phyloP scores from a whole-genome alignment of 2,113 vertebrate genomes.

The Hystrix cristata region DNA sequence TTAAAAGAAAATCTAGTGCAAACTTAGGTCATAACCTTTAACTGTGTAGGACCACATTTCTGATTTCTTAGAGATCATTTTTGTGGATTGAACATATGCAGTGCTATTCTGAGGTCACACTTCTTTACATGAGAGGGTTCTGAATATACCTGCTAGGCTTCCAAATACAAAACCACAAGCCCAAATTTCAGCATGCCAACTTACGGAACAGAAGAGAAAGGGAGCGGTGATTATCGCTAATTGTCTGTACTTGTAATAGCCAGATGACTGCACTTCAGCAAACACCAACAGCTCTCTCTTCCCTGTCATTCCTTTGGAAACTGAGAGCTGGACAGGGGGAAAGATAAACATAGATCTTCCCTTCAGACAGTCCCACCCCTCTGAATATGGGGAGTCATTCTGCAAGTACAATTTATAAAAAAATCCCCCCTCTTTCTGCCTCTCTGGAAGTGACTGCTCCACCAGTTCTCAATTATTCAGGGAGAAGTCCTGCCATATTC shows the following conservation, averaged over 20 bases:
- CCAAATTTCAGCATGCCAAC: slow-evolving; percentile 54
- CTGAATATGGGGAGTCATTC: background rate
- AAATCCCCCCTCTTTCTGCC: background rate
- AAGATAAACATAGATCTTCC: slow-evolving; percentile 11
- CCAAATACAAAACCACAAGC: slow-evolving; percentile 7
- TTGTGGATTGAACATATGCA: background rate
- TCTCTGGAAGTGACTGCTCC: background rate
- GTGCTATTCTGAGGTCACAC: background rate
- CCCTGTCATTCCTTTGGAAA: slow-evolving; percentile 38
- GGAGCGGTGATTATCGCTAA: slow-evolving; percentile 61
- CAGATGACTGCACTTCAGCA: slow-evolving; percentile 68
- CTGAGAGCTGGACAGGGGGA: background rate
- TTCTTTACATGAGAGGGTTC: slow-evolving; percentile 17
- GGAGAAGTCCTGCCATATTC: slow-evolving; percentile 49
- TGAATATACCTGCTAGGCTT: slow-evolving; percentile 52
- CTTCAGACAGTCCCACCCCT: background rate
- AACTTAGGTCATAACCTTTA: slow-evolving; percentile 56
- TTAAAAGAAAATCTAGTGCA: slow-evolving; percentile 20
- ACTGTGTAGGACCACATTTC: background rate
- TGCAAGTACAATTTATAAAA: background rate
- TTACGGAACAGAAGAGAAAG: slow-evolving; percentile 47
- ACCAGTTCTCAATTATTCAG: slow-evolving; percentile 33
- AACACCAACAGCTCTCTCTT: slow-evolving; percentile 14
- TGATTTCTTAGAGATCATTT: slow-evolving; percentile 7
- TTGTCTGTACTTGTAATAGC: slow-evolving; percentile 50